These are phyloP conservation scores for Phaetusa simplex DNA, from an alignment of 2,113 vertebrate genomes.

Conservation along the genomic window DNA sequence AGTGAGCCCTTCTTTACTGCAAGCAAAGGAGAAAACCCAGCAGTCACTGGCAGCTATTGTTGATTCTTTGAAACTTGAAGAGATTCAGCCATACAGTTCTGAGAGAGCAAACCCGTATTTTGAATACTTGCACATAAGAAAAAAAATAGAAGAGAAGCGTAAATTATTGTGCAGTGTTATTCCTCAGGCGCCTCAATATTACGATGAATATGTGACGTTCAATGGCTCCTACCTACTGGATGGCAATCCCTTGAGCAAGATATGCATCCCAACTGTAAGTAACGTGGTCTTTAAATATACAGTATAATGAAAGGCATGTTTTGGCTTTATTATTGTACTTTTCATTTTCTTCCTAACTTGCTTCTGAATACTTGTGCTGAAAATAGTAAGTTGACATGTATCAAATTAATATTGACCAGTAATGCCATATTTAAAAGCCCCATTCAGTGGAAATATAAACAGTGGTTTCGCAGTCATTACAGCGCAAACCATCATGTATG, in stretches of 20 bases:
- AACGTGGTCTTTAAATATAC: neutral
- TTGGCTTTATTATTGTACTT: neutral
- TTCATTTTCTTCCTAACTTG: neutral
- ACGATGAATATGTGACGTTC: conserved; percentile 97
- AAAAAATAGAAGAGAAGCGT: conserved; percentile 97
- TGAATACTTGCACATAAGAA: conserved; percentile 96
- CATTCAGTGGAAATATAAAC: neutral
- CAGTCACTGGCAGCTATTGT: conserved; percentile 94
- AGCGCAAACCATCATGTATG: neutral
- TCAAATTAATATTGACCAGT: neutral
- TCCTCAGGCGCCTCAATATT: conserved; percentile 97
- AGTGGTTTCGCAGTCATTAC: neutral
- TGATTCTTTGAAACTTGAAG: conserved; percentile 95
- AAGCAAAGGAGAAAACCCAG: conserved; percentile 89
- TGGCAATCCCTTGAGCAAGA: conserved; percentile 97
- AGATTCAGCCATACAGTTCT: conserved; percentile 96
- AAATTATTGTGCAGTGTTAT: conserved; percentile 95
- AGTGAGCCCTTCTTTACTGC: conserved; percentile 76
- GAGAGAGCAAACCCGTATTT: conserved; percentile 98
- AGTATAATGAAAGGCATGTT: neutral
- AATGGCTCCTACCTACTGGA: conserved; percentile 97
- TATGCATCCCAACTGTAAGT: conserved; percentile 98
- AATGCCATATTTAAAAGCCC: neutral
- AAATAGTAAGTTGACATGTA: neutral
- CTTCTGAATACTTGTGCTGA: neutral